phyloP scores from a whole-genome alignment of 2,888 invertebrate genomes.

The Cheilosia urbana region DNA sequence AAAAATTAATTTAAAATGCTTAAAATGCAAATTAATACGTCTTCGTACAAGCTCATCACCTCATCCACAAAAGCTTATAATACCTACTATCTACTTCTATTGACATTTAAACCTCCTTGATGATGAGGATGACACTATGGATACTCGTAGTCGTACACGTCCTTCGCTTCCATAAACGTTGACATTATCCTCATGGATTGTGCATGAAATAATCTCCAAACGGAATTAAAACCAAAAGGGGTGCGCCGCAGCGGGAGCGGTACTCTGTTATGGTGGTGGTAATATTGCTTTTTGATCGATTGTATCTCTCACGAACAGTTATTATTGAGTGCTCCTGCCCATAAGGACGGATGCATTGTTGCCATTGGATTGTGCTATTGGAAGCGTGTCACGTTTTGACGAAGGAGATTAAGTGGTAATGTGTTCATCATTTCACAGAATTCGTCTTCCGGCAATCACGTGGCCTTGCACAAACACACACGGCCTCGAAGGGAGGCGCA shows the following conservation, averaged over 20 bases:
- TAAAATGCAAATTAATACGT: too few relatives aligned
- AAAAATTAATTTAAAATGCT: too few relatives aligned
- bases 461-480: constrained; percentile 67
- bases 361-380: constrained; percentile 66
- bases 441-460: constrained; percentile 71
- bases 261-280: constrained; percentile 26
- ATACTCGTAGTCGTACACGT: too few relatives aligned
- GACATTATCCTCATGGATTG: constrained; percentile 14
- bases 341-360: constrained; percentile 71
- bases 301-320: constrained; percentile 67
- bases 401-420: constrained; percentile 75
- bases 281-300: constrained; percentile 65
- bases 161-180: too few relatives aligned
- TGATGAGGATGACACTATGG: too few relatives aligned
- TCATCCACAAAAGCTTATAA: too few relatives aligned
- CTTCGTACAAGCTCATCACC: too few relatives aligned
- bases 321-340: constrained; percentile 69
- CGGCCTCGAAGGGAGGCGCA: constrained; percentile 28
- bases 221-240: constrained; percentile 43
- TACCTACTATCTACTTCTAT: too few relatives aligned
- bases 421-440: constrained; percentile 70
- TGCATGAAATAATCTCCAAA: constrained; percentile 53
- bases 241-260: background rate
- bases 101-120: too few relatives aligned
- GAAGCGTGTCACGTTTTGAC: constrained; percentile 74